These are phyloP conservation scores for Arrhamphus sclerolepis DNA, from an alignment of 2,797 vertebrate species.

Conservation along the genomic window DNA sequence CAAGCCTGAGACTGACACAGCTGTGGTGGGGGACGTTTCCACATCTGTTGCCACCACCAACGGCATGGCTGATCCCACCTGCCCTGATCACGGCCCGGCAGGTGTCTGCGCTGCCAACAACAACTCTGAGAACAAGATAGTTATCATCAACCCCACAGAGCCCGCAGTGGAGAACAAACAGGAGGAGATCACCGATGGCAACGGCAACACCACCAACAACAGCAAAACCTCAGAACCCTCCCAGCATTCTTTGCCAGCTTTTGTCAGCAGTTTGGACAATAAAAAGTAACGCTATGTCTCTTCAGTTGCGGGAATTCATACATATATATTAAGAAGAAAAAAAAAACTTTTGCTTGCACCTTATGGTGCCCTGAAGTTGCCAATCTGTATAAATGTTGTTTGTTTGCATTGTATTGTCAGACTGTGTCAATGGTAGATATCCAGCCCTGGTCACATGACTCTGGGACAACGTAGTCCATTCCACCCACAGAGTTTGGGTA, in stretches of 20 bases:
- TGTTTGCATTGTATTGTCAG: conserved; percentile 93
- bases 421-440: conserved; percentile 91
- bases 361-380: conserved; percentile 93
- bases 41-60: conserved; percentile 59
- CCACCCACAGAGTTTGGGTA: conserved; percentile 71
- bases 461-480: conserved; percentile 76
- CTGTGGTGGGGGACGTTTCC: conserved; percentile 38
- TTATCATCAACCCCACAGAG: conserved; percentile 82
- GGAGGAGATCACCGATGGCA: conserved; percentile 79
- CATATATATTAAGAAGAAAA: conserved; percentile 71
- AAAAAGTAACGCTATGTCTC: conserved; percentile 87
- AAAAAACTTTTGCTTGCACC: conserved; percentile 87
- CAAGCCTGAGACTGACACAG: conserved; percentile 46
- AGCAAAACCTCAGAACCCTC: conserved; percentile 86
- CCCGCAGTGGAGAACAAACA: conserved; percentile 77
- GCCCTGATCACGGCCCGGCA: conserved; percentile 37
- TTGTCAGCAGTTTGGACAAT: conserved; percentile 90
- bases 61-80: conserved; percentile 52
- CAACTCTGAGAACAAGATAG: conserved; percentile 80
- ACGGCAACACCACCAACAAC: conserved; percentile 82
- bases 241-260: conserved; percentile 88
- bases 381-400: conserved; percentile 91
- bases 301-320: conserved; percentile 71
- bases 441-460: conserved; percentile 88
- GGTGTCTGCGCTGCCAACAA: conserved; percentile 30